A percentile compares a stretch with the other conserved stretches of the same genome.
phyloP scores from a whole-genome alignment of 2,797 vertebrate genomes.

The Sebastolobus altivelis region DNA sequence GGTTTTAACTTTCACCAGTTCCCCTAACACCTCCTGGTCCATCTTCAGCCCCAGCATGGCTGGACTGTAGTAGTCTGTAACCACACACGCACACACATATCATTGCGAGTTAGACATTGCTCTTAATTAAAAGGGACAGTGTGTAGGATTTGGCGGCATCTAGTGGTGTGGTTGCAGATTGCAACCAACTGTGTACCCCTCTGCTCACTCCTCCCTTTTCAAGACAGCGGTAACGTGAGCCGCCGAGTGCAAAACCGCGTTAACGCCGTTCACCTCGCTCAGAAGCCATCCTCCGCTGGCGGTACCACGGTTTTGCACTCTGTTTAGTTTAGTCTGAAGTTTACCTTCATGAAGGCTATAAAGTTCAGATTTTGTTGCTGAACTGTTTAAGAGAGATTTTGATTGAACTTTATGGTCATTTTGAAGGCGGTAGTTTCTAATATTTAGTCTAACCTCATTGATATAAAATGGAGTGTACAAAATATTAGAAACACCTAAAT shows the following conservation, averaged over 20 bases:
- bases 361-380: background rate
- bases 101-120: background rate
- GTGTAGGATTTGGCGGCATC: no score
- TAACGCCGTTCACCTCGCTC: no score
- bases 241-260: no score
- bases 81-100: background rate
- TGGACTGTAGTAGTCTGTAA: slow-evolving; percentile 93
- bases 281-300: no score
- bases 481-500: no score
- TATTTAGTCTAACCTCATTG: background rate
- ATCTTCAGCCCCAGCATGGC: slow-evolving; percentile 94
- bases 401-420: background rate
- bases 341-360: background rate
- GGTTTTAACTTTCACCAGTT: slow-evolving; percentile 91
- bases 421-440: background rate
- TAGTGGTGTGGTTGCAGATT: no score
- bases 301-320: no score
- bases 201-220: no score
- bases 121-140: background rate
- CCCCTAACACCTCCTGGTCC: slow-evolving; percentile 95
- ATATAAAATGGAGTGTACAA: no score
- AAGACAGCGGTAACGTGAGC: no score
- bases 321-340: no score
- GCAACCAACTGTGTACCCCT: no score
- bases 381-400: background rate